A percentile compares a stretch with the other conserved stretches of the same genome.
These are phyloP conservation scores for Bubo scandiacus DNA, from an alignment of 2,113 vertebrate genomes.

Conservation along the genomic window DNA sequence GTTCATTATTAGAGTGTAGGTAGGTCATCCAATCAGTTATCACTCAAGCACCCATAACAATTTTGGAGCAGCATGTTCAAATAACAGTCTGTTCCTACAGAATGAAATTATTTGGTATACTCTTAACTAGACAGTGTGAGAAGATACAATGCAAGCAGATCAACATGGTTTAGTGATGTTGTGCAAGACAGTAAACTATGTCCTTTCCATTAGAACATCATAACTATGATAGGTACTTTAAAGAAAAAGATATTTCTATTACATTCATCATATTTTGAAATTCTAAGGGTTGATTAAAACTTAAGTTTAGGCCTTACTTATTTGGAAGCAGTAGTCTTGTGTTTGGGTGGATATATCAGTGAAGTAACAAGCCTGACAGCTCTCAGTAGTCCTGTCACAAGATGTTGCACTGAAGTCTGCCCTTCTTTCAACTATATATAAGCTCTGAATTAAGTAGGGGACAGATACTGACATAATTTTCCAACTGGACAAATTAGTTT, in stretches of 20 bases:
- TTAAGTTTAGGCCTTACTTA: neutral
- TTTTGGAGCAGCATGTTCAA: conserved; percentile 9
- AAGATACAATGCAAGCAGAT: neutral
- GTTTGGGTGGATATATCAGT: neutral
- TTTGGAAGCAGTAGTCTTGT: neutral
- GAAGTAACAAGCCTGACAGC: neutral
- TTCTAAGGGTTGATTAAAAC: neutral
- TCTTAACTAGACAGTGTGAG: neutral
- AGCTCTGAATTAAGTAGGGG: neutral
- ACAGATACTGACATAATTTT: neutral
- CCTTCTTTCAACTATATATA: neutral
- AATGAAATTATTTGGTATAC: neutral
- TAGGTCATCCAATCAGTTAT: conserved; percentile 57
- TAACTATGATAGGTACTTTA: neutral
- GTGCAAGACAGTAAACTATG: neutral
- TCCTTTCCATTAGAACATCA: neutral
- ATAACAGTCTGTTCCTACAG: neutral
- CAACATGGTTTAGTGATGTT: neutral
- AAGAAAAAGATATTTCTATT: neutral
- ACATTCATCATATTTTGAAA: neutral
- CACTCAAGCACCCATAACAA: conserved; percentile 20
- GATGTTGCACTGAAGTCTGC: neutral
- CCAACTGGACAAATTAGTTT: neutral
- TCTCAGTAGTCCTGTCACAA: neutral
- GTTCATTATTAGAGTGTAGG: conserved; percentile 43